Base-by-base conservation (phyloP, 2,888 invertebrate species). In the Pachymerium ferrugineum region DNA sequence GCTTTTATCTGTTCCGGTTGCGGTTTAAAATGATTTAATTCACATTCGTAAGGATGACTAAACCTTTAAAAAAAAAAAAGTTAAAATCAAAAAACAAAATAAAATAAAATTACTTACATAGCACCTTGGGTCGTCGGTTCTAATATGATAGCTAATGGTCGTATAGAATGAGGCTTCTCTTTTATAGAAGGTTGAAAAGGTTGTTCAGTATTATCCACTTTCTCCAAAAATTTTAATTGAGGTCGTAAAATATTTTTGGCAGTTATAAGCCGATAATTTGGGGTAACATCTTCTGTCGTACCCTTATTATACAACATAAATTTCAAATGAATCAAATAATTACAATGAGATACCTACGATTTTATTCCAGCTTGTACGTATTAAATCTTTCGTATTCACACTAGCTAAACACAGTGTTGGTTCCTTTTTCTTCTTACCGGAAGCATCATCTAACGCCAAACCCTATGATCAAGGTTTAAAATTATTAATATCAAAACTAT, bases 31-130 rank as follows among this genome's bases (percentile, higher is more conserved):
- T 88, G 84, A 54, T 91, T 88, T 73, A 97, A 81, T 81, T 97
- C 97, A 79, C 87, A 86, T 80, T 91, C 88, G 82, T 97, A 97
- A 0, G 97, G 97, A 84, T 97, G 95, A 76, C 89, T 88, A 82
- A 88, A 93, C 73, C 90, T 92, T 79, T 74, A 5, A 47, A 47
- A 22, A 16, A 5, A 19, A 19, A 4, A 5, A 19, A 19, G 1
- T 19, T 47, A 47, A 47, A 19, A 47, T 6, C 1, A 3, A 16
- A 16, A 1, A 22, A 6, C 22, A 22, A 22, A 19, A 6, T 38
- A 67, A 4, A 19, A 67, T 25, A 16, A 4, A 3, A 22, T 71
- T 72, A 75, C 77, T 76, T 75, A 77, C 76, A 80, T 79, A 62
- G 75, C 76, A 0, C 88, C 89, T 25, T 86, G 83, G 1, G 88